These are phyloP conservation scores for Menidia beryllina DNA, from an alignment of 2,113 vertebrate species.

Conservation along the genomic window DNA sequence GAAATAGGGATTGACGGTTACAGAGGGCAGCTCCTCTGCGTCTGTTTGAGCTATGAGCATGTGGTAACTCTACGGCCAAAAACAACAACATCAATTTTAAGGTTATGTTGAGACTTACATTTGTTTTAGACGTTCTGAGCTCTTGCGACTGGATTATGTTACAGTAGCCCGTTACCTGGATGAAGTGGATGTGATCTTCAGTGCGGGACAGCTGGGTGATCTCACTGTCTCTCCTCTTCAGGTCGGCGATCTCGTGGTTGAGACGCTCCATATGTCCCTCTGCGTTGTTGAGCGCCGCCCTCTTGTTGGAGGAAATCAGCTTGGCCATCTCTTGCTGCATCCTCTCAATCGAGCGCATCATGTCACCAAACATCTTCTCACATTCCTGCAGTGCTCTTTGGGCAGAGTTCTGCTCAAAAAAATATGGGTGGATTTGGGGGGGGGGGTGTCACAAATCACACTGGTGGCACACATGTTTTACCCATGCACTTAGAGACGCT, in stretches of 20 bases:
- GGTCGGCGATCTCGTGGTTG: slow-evolving; percentile 80
- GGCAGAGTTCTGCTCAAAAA: slow-evolving; percentile 79
- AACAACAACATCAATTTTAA: not conserved
- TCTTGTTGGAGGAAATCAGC: slow-evolving; percentile 83
- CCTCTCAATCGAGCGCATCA: slow-evolving; percentile 84
- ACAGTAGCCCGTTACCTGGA: slow-evolving; percentile 73
- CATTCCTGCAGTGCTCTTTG: slow-evolving; percentile 82
- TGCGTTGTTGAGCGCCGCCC: slow-evolving; percentile 78
- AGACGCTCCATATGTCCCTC: slow-evolving; percentile 85
- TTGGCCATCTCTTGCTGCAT: slow-evolving; percentile 86
- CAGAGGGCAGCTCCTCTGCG: slow-evolving; percentile 81
- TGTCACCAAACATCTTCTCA: slow-evolving; percentile 84
- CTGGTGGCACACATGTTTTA: slow-evolving; percentile 35
- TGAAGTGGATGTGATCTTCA: slow-evolving; percentile 86
- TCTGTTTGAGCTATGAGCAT: slow-evolving; percentile 84
- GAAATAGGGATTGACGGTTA: slow-evolving; percentile 85
- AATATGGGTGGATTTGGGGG: no score
- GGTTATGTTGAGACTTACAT: not conserved
- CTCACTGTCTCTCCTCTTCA: slow-evolving; percentile 82
- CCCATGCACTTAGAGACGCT: not conserved
- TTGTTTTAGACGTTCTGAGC: not conserved
- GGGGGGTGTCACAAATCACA: slow-evolving; percentile 8
- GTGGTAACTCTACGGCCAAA: slow-evolving; percentile 75
- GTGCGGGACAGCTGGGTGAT: slow-evolving; percentile 84
- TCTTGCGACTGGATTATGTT: no score